These are phyloP conservation scores for Abramis brama DNA, from an alignment of 2,113 vertebrate species.

Conservation along the genomic window DNA sequence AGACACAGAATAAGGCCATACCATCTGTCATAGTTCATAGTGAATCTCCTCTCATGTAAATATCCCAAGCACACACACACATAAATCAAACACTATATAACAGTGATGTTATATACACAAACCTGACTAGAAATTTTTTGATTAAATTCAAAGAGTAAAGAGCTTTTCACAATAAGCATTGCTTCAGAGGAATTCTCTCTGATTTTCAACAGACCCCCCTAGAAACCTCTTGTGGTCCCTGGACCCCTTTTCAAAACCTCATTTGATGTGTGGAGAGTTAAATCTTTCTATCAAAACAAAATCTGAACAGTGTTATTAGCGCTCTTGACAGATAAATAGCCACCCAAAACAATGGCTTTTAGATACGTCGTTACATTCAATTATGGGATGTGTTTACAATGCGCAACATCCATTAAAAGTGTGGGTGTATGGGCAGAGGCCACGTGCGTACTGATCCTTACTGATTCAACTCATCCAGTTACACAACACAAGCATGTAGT, in stretches of 20 bases:
- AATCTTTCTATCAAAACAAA: slow-evolving; percentile 1
- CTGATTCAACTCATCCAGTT: not conserved
- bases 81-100: not conserved
- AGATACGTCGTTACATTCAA: slow-evolving; percentile 7
- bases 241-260: not conserved
- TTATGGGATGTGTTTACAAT: slow-evolving; percentile 30
- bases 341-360: slow-evolving; percentile 6
- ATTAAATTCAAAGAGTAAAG: not conserved
- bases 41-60: slow-evolving; percentile 35
- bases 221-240: no score
- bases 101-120: not conserved
- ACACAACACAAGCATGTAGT: not conserved
- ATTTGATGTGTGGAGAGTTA: not conserved
- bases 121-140: not conserved
- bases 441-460: not conserved
- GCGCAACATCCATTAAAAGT: slow-evolving; percentile 33
- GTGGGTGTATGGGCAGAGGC: slow-evolving; percentile 37
- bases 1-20: slow-evolving; percentile 38
- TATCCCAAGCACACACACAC: slow-evolving; percentile 17
- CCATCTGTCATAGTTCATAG: slow-evolving; percentile 50
- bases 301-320: not conserved
- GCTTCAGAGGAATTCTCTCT: not conserved
- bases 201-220: not conserved
- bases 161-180: not conserved
- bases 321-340: slow-evolving; percentile 11